Evolutionary conservation across 2,113 vertebrate species (phyloP), one percentile per base, ranked within the genome.

Genomic region (Monopterus albus): DNA sequence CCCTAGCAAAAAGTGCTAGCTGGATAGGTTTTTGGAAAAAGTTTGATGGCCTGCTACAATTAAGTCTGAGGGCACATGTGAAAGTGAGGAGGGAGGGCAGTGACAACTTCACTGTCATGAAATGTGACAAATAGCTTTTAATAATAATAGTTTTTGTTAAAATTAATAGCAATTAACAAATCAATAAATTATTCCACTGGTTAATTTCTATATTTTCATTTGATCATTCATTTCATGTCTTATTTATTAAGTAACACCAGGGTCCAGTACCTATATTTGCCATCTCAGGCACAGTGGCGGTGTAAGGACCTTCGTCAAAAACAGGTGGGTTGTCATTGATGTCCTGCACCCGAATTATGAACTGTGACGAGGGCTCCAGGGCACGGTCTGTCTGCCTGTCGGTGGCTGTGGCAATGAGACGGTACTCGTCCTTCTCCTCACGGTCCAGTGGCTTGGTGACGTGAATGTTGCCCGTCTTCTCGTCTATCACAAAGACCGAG

Each of bases 281-380:
- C 95, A 96, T 96, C 90, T 97, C 96, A 0, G 96, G 94, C 59
- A 97, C 95, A 0, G 90, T 94, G 89, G 96, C 95, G 6, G 87
- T 95, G 90, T 96, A 96, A 63, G 96, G 94, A 23, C 93, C 95
- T 0, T 95, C 93, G 11, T 95, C 93, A 75, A 97, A 97, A 63
- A 96, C 35, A 5, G 96, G 96, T 1, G 95, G 95, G 72, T 96
- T 97, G 93, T 97, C 96, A 29, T 96, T 96, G 92, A 96, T 96
- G 91, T 96, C 96, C 78, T 96, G 95, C 78, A 96, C 96, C 68
- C 96, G 95, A 87, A 97, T 96, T 86, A 97, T 93, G 83, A 97
- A 97, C 86, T 96, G 94, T 5, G 96, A 97, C 0, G 96, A 95
- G 5, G 96, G 96, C 87, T 97, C 96, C 83, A 97, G 89, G 75